A percentile compares a stretch with the other conserved stretches of the same genome.
These are phyloP conservation scores for Heliconius nattereri DNA, from an alignment of 1,140 invertebrate genomes.

Conservation along the genomic window DNA sequence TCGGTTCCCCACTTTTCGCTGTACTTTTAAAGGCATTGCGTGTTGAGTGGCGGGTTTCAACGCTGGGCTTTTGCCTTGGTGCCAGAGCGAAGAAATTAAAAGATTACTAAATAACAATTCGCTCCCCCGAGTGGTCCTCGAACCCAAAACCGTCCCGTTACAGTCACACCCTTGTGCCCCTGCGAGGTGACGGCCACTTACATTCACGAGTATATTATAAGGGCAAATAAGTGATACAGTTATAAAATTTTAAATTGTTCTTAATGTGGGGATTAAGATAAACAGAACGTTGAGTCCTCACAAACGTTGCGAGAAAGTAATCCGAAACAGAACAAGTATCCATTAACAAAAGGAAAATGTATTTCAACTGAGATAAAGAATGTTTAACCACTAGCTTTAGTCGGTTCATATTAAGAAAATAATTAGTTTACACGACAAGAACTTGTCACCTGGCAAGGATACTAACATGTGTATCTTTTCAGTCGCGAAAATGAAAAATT, in stretches of 20 bases:
- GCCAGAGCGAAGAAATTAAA: too few relatives aligned
- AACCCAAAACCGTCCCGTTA: too few relatives aligned
- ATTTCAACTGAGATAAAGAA: slow-evolving; percentile 6
- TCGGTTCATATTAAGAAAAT: neutral
- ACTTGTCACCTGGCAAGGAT: neutral
- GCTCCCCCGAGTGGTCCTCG: too few relatives aligned
- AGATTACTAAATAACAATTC: too few relatives aligned
- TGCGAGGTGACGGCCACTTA: too few relatives aligned
- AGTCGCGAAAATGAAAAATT: too few relatives aligned
- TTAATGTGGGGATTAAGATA: neutral
- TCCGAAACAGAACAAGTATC: slow-evolving; percentile 3
- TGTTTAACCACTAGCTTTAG: neutral
- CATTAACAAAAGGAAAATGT: neutral
- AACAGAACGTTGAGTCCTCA: neutral
- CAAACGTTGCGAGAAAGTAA: neutral
- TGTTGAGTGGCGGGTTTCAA: too few relatives aligned
- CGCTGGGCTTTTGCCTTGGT: too few relatives aligned
- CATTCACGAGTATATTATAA: neutral
- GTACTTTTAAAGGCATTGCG: too few relatives aligned
- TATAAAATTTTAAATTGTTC: neutral
- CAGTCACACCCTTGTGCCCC: too few relatives aligned
- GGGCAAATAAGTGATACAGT: neutral
- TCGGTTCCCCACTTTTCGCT: too few relatives aligned
- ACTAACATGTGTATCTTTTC: neutral
- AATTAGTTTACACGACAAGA: neutral